phyloP scores from a whole-genome alignment of 2,797 vertebrate genomes.

The Siniperca scherzeri region DNA sequence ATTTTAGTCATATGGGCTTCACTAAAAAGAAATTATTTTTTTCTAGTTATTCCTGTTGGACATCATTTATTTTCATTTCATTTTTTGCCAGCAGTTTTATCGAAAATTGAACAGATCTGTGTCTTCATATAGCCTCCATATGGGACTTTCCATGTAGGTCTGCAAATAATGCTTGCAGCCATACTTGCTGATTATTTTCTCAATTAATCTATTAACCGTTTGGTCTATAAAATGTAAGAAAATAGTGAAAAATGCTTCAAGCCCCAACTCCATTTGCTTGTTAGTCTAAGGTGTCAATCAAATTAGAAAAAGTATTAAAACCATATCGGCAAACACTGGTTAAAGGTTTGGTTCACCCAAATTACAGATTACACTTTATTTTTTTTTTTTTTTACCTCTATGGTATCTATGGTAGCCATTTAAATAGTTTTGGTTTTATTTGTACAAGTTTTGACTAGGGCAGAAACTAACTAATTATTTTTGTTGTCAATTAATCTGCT shows the following conservation, averaged over 20 bases:
- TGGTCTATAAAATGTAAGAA: background rate
- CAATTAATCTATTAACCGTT: background rate
- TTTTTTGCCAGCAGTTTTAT: background rate
- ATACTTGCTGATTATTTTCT: background rate
- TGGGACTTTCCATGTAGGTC: background rate
- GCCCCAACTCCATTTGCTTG: background rate
- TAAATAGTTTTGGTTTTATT: background rate
- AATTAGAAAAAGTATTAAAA: background rate
- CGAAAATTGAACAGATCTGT: background rate
- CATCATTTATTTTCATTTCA: background rate
- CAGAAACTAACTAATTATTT: background rate
- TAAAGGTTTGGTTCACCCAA: background rate
- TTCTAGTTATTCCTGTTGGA: slow-evolving; percentile 1
- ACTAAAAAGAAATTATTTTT: slow-evolving; percentile 13
- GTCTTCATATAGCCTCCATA: background rate
- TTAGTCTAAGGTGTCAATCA: background rate
- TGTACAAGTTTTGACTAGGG: background rate
- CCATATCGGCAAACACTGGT: background rate
- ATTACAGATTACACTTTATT: background rate
- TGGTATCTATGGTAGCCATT: background rate
- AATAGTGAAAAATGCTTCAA: background rate
- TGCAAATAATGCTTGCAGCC: background rate
- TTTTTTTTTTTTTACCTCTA: background rate
- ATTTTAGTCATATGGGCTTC: slow-evolving; percentile 29
- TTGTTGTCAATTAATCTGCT: background rate